Percentiles rank a stretch among this genome's conserved stretches.
Conservation (phyloP, 2,888 invertebrate genomes). For the Drosophila histrio region DNA sequence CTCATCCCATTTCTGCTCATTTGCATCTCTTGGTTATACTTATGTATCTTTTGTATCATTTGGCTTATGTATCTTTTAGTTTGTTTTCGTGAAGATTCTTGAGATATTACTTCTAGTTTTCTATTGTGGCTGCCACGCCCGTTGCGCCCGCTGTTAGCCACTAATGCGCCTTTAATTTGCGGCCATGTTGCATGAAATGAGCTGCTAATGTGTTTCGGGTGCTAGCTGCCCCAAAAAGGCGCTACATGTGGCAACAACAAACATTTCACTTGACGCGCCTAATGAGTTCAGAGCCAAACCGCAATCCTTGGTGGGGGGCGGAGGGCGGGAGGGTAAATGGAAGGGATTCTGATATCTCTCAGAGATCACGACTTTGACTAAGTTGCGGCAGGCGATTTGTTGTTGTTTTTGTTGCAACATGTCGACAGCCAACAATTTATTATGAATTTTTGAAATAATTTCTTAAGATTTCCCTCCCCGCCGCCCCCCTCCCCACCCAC, state of each 20-base stretch:
- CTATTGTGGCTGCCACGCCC: conserved; percentile 22
- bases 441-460: conserved; percentile 47
- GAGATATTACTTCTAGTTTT: conserved; percentile 45
- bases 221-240: conserved; percentile 37
- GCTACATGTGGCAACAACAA: conserved; percentile 56
- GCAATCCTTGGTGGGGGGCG: conserved; percentile 6
- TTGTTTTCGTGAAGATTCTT: conserved; percentile 9
- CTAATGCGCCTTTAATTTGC: conserved; percentile 78
- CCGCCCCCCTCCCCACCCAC: background rate
- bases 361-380: conserved; percentile 56
- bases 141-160: conserved; percentile 13
- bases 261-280: conserved; percentile 78
- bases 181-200: conserved; percentile 71
- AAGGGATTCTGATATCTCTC: background rate
- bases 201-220: conserved; percentile 73
- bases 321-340: background rate
- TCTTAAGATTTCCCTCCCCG: background rate
- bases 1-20: too few relatives aligned
- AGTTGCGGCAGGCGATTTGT: conserved; percentile 46
- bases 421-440: conserved; percentile 62
- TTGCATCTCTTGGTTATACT: conserved; percentile 7
- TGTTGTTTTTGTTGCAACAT: conserved; percentile 22
- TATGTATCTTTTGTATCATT: background rate
- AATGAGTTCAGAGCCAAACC: conserved; percentile 62
- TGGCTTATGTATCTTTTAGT: background rate